A percentile compares a stretch with the other conserved stretches of the same genome.
These are phyloP conservation scores for Microcebus griseorufus DNA, from an alignment of 2,113 vertebrate genomes.

Conservation along the genomic window DNA sequence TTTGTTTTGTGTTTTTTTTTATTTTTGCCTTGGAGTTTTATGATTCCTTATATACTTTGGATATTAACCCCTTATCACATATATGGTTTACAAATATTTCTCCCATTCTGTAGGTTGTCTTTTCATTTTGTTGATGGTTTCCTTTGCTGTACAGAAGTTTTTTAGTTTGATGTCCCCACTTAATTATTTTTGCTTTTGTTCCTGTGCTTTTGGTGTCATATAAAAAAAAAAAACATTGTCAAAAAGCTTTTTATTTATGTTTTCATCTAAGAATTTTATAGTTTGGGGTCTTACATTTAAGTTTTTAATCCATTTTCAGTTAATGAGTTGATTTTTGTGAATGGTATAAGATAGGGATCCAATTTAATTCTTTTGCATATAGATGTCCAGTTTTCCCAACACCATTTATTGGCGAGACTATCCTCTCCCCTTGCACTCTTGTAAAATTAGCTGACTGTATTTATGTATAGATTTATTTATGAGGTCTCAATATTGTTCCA, in stretches of 20 bases:
- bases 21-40: neutral
- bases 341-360: neutral
- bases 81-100: neutral
- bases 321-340: neutral
- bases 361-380: neutral
- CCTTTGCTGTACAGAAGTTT: neutral
- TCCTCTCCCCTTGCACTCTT: neutral
- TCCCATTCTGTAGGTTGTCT: neutral
- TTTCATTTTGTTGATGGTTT: neutral
- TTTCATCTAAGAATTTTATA: neutral
- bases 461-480: neutral
- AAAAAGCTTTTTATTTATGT: neutral
- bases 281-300: neutral
- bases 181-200: neutral
- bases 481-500: neutral
- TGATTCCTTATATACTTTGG: neutral
- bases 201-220: neutral
- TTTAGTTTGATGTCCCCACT: neutral
- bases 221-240: neutral
- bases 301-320: neutral
- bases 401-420: neutral
- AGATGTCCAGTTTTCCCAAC: neutral
- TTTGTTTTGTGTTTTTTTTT: neutral
- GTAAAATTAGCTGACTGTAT: neutral
- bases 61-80: neutral